These are phyloP conservation scores for Mimumesa dahlbomi DNA, from an alignment of 2,888 invertebrate species.

Conservation along the genomic window DNA sequence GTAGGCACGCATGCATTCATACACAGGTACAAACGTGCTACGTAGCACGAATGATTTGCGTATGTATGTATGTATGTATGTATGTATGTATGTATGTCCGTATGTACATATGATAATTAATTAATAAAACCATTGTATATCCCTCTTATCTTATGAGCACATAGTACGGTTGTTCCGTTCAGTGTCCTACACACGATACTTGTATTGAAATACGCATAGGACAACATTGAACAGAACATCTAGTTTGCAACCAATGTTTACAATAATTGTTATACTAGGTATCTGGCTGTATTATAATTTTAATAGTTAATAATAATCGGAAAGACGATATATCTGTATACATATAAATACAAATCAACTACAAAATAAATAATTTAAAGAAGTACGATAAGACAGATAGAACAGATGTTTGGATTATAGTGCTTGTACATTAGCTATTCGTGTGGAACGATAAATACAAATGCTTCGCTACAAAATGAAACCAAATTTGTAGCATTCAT, in stretches of 20 bases:
- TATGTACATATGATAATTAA: conserved; percentile 69
- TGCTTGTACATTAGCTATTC: conserved; percentile 71
- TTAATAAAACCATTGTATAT: conserved; percentile 69
- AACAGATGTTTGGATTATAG: conserved; percentile 60
- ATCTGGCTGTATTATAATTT: conserved; percentile 79
- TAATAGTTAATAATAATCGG: conserved; percentile 73
- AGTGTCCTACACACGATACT: conserved; percentile 44
- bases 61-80: conserved; percentile 45
- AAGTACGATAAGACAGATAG: conserved; percentile 55
- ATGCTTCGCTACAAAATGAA: conserved; percentile 64
- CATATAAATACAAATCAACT: conserved; percentile 75
- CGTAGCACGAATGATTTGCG: conserved; percentile 31
- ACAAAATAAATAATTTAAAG: conserved; percentile 67
- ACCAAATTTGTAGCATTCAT: conserved; percentile 57
- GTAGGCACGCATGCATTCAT: conserved; percentile 54
- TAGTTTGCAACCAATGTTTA: conserved; percentile 72
- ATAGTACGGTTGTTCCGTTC: conserved; percentile 66
- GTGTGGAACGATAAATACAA: conserved; percentile 59
- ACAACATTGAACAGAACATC: conserved; percentile 64
- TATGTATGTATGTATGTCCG: conserved; percentile 52
- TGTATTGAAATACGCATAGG: conserved; percentile 37
- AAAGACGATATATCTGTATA: conserved; percentile 72
- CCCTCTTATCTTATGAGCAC: conserved; percentile 65
- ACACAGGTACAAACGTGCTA: conserved; percentile 42
- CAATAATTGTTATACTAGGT: conserved; percentile 72